These are phyloP conservation scores for Drosophila buzzatii DNA, from an alignment of 2,888 invertebrate species.

Conservation along the genomic window DNA sequence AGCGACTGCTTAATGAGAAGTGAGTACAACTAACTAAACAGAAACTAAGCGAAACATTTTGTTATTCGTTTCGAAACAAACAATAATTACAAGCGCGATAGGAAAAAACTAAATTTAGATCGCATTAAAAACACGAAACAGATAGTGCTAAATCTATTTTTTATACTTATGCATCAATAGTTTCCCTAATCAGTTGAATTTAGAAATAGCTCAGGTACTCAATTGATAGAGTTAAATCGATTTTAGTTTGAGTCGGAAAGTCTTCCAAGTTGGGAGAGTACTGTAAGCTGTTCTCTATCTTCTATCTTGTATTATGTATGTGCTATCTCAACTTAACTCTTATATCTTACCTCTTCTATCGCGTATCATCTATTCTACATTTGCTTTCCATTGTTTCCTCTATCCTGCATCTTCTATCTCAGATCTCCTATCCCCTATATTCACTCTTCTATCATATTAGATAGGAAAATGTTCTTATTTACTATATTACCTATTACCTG, in stretches of 20 bases:
- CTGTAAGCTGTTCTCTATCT: neutral
- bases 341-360: neutral
- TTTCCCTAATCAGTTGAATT: neutral
- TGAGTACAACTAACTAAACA: constrained; percentile 86
- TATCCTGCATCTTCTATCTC: neutral
- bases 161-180: neutral
- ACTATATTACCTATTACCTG: neutral
- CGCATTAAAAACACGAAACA: neutral
- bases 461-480: no score
- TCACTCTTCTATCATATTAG: neutral
- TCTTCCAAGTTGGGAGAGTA: neutral
- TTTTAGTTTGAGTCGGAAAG: neutral
- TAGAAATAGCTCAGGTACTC: neutral
- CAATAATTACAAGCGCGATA: neutral
- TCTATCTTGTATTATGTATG: neutral
- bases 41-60: neutral
- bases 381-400: neutral
- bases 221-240: neutral
- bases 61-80: neutral
- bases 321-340: neutral
- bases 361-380: neutral
- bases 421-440: neutral
- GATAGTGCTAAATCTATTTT: neutral
- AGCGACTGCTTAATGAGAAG: constrained; percentile 95
- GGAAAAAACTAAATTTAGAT: neutral